phyloP scores from a whole-genome alignment of 2,888 invertebrate genomes.

The Folsomia candida region DNA sequence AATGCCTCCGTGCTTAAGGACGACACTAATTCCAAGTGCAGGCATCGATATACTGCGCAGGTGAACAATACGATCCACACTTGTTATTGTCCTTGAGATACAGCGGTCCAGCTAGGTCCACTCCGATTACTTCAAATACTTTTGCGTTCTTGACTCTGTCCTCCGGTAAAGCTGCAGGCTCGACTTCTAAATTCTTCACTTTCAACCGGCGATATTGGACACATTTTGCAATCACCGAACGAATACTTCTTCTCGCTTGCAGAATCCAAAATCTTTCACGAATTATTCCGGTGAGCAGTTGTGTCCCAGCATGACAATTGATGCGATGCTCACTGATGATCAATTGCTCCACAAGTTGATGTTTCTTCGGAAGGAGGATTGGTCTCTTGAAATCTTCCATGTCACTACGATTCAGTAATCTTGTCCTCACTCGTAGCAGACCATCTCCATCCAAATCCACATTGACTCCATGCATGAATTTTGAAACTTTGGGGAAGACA shows the following conservation, averaged over 20 bases:
- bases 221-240: conserved; percentile 1
- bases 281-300: neutral
- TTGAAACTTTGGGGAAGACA: neutral
- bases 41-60: conserved; percentile 54
- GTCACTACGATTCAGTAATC: neutral
- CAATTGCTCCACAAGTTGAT: neutral
- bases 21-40: too few species aligned
- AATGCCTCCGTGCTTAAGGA: too few species aligned
- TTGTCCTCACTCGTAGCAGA: neutral
- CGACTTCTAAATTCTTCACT: neutral
- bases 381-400: neutral
- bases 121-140: conserved; percentile 52
- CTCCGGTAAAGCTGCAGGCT: conserved; percentile 45
- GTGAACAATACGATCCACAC: conserved; percentile 53
- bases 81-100: conserved; percentile 51
- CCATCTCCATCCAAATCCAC: neutral
- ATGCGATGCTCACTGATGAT: neutral
- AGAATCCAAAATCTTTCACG: conserved; percentile 12
- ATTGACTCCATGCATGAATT: too few species aligned
- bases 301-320: neutral
- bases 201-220: conserved; percentile 7
- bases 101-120: conserved; percentile 55
- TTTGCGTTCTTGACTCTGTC: conserved; percentile 50
- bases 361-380: neutral
- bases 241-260: neutral